phyloP scores from a whole-genome alignment of 2,888 invertebrate species.

The Brachynemurus nebulosus region DNA sequence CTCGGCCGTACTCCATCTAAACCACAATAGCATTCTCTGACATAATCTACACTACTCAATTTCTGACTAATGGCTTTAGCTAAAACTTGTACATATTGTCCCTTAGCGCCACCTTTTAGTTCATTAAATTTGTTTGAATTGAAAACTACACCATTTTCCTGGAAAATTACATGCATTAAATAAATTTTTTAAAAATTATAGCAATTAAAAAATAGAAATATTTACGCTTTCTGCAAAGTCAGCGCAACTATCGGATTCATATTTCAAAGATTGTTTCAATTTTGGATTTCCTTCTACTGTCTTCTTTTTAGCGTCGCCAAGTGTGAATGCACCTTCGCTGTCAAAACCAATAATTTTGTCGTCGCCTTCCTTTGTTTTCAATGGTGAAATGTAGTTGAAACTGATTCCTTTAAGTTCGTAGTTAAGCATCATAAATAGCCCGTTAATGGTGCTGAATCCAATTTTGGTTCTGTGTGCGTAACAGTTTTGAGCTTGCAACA shows the following conservation, averaged over 20 bases:
- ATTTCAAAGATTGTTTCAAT: conserved; percentile 39
- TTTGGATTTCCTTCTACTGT: conserved; percentile 41
- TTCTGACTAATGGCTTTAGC: conserved; percentile 33
- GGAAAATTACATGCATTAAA: conserved; percentile 19
- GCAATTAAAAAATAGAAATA: conserved; percentile 14
- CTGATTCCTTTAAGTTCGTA: conserved; percentile 32
- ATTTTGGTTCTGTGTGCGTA: background rate
- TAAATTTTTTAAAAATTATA: background rate
- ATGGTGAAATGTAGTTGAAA: conserved; percentile 45
- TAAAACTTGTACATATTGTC: conserved; percentile 43
- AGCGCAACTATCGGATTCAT: conserved; percentile 46
- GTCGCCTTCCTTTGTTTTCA: conserved; percentile 39
- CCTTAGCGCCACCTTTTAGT: conserved; percentile 40
- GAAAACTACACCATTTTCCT: conserved; percentile 53
- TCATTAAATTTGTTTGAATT: conserved; percentile 43
- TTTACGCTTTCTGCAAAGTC: conserved; percentile 49
- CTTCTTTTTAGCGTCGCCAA: conserved; percentile 48
- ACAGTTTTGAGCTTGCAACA: background rate
- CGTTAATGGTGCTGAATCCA: background rate
- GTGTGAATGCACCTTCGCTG: conserved; percentile 46
- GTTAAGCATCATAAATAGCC: background rate
- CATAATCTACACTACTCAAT: conserved; percentile 28
- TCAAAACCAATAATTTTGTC: conserved; percentile 42
- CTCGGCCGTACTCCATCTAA: background rate
- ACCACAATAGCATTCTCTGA: conserved; percentile 31